These are phyloP conservation scores for Somateria mollissima DNA, from an alignment of 2,797 vertebrate genomes.

Conservation along the genomic window DNA sequence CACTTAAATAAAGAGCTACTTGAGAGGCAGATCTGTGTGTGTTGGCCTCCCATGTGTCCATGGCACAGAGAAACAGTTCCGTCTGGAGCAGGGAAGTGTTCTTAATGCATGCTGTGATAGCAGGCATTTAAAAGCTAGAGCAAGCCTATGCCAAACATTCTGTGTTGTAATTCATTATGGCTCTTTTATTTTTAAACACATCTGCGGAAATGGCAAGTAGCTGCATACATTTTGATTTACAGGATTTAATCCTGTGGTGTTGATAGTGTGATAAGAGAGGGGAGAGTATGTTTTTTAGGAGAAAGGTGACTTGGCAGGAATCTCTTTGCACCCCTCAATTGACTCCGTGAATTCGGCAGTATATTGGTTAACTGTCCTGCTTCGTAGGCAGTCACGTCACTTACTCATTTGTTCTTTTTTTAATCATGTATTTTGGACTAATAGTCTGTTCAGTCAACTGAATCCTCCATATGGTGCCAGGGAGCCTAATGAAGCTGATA, in stretches of 20 bases:
- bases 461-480: neutral
- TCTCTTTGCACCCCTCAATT: neutral
- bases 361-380: neutral
- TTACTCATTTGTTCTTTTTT: neutral
- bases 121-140: neutral
- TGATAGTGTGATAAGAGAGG: accelerated
- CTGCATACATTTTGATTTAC: neutral
- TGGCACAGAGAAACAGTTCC: neutral
- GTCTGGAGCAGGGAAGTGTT: neutral
- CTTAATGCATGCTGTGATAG: neutral
- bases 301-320: neutral
- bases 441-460: neutral
- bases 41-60: neutral
- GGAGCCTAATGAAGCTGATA: neutral
- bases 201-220: neutral
- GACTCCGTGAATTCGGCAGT: neutral
- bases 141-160: neutral
- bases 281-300: neutral
- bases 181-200: neutral
- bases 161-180: neutral
- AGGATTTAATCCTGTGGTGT: neutral
- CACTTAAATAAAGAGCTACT: neutral
- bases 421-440: neutral
- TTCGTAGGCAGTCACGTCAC: neutral
- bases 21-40: neutral